Evolutionary conservation across 2,888 invertebrate species (phyloP).

Genomic region (Drosophila anomelani): DNA sequence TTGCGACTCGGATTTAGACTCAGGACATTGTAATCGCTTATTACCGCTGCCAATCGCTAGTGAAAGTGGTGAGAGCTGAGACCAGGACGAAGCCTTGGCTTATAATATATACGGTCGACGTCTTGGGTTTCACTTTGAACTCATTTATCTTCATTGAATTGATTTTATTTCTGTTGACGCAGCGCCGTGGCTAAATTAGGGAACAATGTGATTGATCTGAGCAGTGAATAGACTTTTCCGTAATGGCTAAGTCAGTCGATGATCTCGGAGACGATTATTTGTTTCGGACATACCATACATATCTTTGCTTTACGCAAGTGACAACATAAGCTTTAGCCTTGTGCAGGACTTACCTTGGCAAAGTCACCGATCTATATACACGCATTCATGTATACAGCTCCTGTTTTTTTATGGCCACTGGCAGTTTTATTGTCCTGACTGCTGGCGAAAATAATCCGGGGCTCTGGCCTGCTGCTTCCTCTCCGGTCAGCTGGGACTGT

Average conservation of each 20-base stretch:
- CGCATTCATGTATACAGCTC: constrained; percentile 16
- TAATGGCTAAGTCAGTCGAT: constrained; percentile 22
- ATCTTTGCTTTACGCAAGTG: constrained; percentile 39
- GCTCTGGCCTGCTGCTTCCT: constrained; percentile 31
- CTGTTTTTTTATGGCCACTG: constrained; percentile 39
- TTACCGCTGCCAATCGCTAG: constrained; percentile 59
- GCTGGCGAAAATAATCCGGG: constrained; percentile 59
- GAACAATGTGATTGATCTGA: constrained; percentile 45
- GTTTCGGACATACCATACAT: constrained; percentile 14
- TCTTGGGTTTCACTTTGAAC: constrained; percentile 32
- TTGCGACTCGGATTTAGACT: constrained; percentile 43
- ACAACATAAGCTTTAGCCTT: constrained; percentile 56
- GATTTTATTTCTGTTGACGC: constrained; percentile 34
- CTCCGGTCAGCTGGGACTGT: constrained; percentile 34
- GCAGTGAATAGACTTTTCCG: neutral
- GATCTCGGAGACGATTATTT: constrained; percentile 24
- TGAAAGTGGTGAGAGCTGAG: constrained; percentile 41
- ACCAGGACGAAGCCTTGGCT: neutral
- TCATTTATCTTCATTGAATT: constrained; percentile 67
- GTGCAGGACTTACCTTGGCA: constrained; percentile 66
- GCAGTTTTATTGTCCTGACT: constrained; percentile 38
- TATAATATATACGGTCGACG: constrained; percentile 17
- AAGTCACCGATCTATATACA: constrained; percentile 26
- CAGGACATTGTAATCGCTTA: constrained; percentile 67
- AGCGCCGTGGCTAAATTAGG: constrained; percentile 16